Base-by-base conservation (phyloP, 2,888 invertebrate species). In the Xestia ashworthii region DNA sequence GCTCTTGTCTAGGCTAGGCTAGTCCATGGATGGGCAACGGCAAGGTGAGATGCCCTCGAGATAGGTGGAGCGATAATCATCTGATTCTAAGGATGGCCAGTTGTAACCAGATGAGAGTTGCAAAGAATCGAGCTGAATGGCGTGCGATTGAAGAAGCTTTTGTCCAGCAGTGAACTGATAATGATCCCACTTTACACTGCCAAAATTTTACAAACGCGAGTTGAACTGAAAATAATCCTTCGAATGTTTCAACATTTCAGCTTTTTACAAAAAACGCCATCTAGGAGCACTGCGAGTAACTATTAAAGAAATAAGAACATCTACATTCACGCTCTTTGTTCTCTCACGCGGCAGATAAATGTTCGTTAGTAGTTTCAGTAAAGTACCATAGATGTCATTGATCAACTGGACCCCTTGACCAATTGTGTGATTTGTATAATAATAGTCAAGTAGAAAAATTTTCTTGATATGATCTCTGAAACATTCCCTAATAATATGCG, bases 211-310 rank as follows among this genome's bases (percentile, higher is more conserved):
- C 25, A 1, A 58, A 58, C 25, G n/a, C n/a, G n/a, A 25, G n/a
- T 58, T 25, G 16, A 14, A 8, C 1, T 14, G 14, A 32, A 32
- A 60, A 16, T 16, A 9, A 1, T 19, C 32, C 32, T 60, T 60
- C 3, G 9, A 1, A 16, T 32, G 19, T 60, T 4, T 62, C 19
- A 62, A 62, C 5, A 38, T 5, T 55, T 32, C 60, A 19, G 9
- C 19, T 11, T 38, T 5, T 12, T 25, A 72, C 44, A 79, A 73
- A n/a, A n/a, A 80, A 12, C 70, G 78, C 78, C 83, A 84, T 85
- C 85, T 84, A 64, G 48, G 14, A 32, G 1, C 12, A 12, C 12
- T 48, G 0, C 3, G 0, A 32, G 3, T 55, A 66, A 72, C 66
- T 68, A 46, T 38, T 22, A 41, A 41, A 8, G 0, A 9, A 44